These are phyloP conservation scores for Mantis religiosa DNA, from an alignment of 2,888 invertebrate genomes.

Conservation along the genomic window DNA sequence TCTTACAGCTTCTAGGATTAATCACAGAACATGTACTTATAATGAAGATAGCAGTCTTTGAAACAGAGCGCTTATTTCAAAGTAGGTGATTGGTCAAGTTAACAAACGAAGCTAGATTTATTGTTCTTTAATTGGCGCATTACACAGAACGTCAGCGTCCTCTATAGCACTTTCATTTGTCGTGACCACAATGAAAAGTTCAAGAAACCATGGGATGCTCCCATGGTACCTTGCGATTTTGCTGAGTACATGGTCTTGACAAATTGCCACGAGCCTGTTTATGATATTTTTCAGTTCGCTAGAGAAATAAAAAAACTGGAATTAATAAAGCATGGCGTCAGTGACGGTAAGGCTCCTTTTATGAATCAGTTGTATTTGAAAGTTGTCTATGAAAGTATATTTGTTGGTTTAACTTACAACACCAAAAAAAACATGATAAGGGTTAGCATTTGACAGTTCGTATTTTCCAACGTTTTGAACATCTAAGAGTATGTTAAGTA, in stretches of 20 bases:
- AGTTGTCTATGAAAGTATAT: too few species aligned
- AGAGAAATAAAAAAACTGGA: background rate
- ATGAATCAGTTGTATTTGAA: too few species aligned
- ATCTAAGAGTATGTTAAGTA: too few species aligned
- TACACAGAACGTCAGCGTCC: background rate
- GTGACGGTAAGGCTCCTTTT: slow-evolving; percentile 42
- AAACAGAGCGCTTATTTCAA: background rate
- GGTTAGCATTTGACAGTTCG: too few species aligned
- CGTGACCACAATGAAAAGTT: background rate
- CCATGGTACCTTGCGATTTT: background rate
- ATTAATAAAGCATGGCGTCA: background rate
- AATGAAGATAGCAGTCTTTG: background rate
- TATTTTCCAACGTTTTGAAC: too few species aligned
- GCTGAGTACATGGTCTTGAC: background rate
- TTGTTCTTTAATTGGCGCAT: background rate
- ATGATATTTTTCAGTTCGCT: background rate
- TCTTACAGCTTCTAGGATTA: background rate
- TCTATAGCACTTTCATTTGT: background rate
- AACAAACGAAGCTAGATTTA: background rate
- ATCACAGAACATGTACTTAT: too few species aligned
- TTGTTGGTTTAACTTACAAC: too few species aligned
- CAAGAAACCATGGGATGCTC: background rate
- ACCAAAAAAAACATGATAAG: too few species aligned
- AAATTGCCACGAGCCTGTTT: background rate
- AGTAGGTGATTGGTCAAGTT: background rate